Evolutionary conservation across 2,797 vertebrate species (phyloP).

Genomic region (Apodemus agrarius): DNA sequence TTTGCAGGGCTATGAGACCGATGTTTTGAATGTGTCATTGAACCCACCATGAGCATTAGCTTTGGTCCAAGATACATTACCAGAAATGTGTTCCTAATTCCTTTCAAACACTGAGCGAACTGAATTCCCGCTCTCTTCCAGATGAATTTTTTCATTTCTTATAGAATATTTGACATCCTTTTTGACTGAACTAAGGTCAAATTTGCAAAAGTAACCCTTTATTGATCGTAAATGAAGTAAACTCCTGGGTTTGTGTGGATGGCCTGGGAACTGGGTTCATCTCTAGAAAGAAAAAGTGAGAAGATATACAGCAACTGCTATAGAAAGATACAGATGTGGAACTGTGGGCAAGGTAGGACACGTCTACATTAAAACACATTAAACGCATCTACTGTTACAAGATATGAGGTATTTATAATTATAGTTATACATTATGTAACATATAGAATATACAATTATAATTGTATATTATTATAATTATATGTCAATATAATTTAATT

Average conservation of each 20-base stretch:
- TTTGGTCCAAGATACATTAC: background rate
- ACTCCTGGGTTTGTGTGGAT: background rate
- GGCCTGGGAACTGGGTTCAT: background rate
- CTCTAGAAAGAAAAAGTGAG: background rate
- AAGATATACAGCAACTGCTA: background rate
- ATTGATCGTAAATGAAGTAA: background rate
- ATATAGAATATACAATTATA: background rate
- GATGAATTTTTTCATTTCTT: background rate
- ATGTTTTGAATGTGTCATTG: constrained; percentile 6
- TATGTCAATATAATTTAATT: background rate
- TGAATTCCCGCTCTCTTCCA: background rate
- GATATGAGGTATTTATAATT: background rate
- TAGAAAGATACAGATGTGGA: background rate
- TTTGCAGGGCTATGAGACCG: background rate
- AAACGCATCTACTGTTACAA: background rate
- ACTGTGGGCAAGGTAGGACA: background rate
- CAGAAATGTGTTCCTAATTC: background rate
- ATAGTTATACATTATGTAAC: background rate
- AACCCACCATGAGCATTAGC: background rate
- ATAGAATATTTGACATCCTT: background rate
- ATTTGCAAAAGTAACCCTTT: constrained; percentile 19
- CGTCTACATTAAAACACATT: background rate
- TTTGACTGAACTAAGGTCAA: background rate
- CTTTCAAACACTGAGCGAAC: constrained; percentile 3
- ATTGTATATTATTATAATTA: background rate